phyloP scores from a whole-genome alignment of 2,113 vertebrate species.

The Bothrops jararaca region DNA sequence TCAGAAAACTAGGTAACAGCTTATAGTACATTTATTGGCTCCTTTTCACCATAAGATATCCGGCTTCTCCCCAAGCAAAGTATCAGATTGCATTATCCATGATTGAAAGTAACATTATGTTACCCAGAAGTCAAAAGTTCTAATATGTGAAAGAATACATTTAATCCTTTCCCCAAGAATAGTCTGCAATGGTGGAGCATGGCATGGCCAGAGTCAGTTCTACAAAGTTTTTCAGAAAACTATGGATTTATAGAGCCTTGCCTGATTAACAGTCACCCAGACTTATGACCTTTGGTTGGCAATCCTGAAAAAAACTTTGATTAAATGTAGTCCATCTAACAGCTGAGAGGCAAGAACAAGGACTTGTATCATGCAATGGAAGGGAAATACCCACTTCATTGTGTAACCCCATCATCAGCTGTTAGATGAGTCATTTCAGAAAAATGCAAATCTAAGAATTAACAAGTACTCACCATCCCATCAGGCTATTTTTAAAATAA shows the following conservation, averaged over 20 bases:
- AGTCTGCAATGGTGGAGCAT: not conserved
- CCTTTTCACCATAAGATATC: constrained; percentile 33
- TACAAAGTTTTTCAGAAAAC: not conserved
- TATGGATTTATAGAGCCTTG: not conserved
- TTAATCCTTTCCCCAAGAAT: not conserved
- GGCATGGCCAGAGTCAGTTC: not conserved
- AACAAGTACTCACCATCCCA: not conserved
- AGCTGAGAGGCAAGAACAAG: not conserved
- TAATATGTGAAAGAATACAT: constrained; percentile 20
- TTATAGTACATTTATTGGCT: constrained; percentile 30
- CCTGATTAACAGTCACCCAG: not conserved
- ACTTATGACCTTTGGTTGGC: not conserved
- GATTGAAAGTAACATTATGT: not conserved
- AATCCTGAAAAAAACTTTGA: not conserved
- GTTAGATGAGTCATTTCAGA: not conserved
- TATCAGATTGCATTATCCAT: not conserved
- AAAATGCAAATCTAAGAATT: not conserved
- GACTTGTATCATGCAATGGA: not conserved
- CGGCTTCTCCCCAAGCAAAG: constrained; percentile 34
- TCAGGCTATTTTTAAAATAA: not conserved
- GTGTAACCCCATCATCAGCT: not conserved
- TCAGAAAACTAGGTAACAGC: constrained; percentile 43
- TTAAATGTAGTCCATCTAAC: not conserved
- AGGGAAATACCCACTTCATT: not conserved
- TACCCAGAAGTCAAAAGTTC: constrained; percentile 3